Conservation (phyloP, 2,113 vertebrate genomes). For the Redunca redunca region DNA sequence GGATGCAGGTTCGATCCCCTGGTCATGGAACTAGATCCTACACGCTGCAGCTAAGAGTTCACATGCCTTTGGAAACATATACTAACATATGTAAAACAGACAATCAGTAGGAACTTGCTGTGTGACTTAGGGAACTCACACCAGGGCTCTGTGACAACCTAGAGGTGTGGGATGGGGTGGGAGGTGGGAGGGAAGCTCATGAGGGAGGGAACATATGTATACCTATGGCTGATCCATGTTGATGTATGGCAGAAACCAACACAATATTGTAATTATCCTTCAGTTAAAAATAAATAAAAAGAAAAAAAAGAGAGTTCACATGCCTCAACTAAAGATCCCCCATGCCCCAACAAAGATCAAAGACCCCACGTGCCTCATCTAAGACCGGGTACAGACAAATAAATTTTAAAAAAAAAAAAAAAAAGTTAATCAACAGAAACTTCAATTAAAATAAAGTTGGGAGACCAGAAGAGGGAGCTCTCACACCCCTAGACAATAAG, state of each 20-base stretch:
- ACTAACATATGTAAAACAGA: not conserved
- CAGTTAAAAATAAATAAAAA: not conserved
- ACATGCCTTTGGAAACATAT: not conserved
- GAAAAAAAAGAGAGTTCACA: not conserved
- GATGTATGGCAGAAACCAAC: not conserved
- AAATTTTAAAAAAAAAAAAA: not conserved
- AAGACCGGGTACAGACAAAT: not conserved
- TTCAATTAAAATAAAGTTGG: not conserved
- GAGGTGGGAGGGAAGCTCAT: not conserved
- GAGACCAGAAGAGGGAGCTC: not conserved
- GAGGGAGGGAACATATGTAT: not conserved
- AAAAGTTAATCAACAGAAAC: not conserved
- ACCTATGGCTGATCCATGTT: not conserved
- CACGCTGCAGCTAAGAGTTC: not conserved
- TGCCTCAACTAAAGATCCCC: not conserved
- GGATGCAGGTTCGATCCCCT: not conserved
- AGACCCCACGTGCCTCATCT: not conserved
- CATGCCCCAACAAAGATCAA: not conserved
- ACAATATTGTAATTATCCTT: not conserved
- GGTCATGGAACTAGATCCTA: not conserved
- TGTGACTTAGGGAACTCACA: not conserved
- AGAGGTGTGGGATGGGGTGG: not conserved
- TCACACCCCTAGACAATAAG: not conserved
- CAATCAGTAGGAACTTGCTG: not conserved
- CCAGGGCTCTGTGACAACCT: not conserved